phyloP scores from a whole-genome alignment of 1,140 invertebrate genomes.

The Laupala kohalensis region DNA sequence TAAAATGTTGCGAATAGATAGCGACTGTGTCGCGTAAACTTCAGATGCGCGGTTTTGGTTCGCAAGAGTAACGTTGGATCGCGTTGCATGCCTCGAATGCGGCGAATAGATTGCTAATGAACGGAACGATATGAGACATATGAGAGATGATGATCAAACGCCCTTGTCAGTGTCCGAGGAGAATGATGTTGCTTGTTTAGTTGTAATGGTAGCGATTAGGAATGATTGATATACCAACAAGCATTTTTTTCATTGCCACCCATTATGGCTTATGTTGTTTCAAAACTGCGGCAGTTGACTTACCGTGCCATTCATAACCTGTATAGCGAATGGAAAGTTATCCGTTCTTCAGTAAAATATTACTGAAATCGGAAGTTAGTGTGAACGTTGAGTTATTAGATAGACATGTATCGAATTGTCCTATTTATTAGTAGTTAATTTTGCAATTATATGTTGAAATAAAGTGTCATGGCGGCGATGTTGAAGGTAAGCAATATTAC shows the following conservation, averaged over 20 bases:
- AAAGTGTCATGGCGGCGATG: slow-evolving; percentile 9
- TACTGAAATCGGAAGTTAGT: background rate
- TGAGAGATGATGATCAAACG: background rate
- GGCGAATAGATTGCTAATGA: too few relatives aligned
- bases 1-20: too few relatives aligned
- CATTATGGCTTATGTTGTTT: background rate
- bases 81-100: too few relatives aligned
- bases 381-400: background rate
- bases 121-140: background rate
- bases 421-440: background rate
- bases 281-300: background rate
- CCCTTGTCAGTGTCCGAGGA: background rate
- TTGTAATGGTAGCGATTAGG: background rate
- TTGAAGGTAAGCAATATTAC: background rate
- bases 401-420: background rate
- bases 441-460: background rate
- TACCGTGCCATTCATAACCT: background rate
- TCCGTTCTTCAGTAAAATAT: background rate
- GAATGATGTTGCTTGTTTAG: background rate
- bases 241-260: background rate
- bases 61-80: too few relatives aligned
- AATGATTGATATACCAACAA: background rate
- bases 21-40: too few relatives aligned
- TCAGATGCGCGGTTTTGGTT: too few relatives aligned
- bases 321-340: background rate